phyloP scores from a whole-genome alignment of 2,113 vertebrate genomes.

The Pycnonotus jocosus region DNA sequence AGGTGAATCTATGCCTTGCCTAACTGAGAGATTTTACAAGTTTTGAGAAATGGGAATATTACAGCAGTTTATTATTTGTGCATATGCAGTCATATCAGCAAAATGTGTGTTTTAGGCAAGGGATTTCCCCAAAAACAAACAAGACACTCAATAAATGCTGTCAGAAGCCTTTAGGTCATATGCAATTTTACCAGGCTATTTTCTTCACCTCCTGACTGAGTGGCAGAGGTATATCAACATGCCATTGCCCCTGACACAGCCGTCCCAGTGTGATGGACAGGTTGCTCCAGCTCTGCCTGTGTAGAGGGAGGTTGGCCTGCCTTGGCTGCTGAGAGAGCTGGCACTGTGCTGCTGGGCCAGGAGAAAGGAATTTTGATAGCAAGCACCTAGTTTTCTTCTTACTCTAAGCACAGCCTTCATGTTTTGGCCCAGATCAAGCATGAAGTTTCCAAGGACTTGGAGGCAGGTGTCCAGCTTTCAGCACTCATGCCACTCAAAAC shows the following conservation, averaged over 20 bases:
- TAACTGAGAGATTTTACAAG: background rate
- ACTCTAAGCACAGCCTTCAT: background rate
- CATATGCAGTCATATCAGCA: background rate
- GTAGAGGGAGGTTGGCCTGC: background rate
- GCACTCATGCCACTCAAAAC: fast-evolving
- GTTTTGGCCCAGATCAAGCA: background rate
- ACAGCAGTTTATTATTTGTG: background rate
- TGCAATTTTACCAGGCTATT: background rate
- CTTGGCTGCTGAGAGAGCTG: background rate
- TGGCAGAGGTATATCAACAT: background rate
- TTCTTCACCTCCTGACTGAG: background rate
- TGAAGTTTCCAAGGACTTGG: background rate
- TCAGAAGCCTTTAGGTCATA: background rate
- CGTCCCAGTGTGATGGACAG: background rate
- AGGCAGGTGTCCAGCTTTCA: background rate
- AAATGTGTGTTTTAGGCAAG: background rate
- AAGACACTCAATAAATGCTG: background rate
- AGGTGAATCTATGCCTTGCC: background rate
- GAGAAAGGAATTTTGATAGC: background rate
- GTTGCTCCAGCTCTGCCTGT: background rate
- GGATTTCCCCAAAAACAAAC: background rate
- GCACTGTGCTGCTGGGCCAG: background rate
- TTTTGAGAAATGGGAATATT: background rate
- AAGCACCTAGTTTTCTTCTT: background rate
- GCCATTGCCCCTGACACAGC: background rate